Evolutionary conservation across 2,888 invertebrate genomes (phyloP), one percentile per base, ranked within the genome.

Genomic region (Spisula subtruncata): DNA sequence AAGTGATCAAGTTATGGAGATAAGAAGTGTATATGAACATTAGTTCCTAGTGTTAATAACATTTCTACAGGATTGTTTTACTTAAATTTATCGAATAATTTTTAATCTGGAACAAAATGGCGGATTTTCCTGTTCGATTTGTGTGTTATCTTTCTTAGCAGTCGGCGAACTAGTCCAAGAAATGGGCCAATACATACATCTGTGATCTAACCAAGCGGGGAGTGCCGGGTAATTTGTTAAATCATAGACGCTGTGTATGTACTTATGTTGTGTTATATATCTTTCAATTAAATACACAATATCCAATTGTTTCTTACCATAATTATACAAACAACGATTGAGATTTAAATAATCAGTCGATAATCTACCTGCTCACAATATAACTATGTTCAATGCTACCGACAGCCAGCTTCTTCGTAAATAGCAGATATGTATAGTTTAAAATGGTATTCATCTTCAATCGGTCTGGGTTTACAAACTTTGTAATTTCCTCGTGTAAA

Each of bases 101-200:
- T 71, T n/a, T n/a, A 85, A 85, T 29, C 41, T 80, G 85, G 85
- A 80, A 85, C 85, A 85, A 85, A 79, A 85, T 85, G 85, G 85
- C 85, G 85, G 85, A 85, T 56, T 54, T 54, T 54, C 32, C 48
- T 32, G 51, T 41, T 41, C n/a, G 75, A 51, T 75, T n/a, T 66
- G 48, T 84, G 85, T 85, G 29, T 35, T n/a, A 41, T 79, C 51
- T 54, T 56, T 54, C 56, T 85, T 8, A 29, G 56, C 51, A 79
- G 48, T 80, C 79, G 79, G 41, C 56, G 80, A 48, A 85, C 85
- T 32, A 10, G 85, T 79, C 85, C 54, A 20, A 18, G 12, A 85
- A 75, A 29, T 85, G 54, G 85, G 75, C 32, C 85, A 51, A 25
- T 54, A 51, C 79, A 79, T 66, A 46, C 32, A 5, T 5, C 81